Percentiles rank a stretch among this genome's conserved stretches.
Evolutionary conservation across 2,888 invertebrate species (phyloP).

Genomic region (Trachelus stipa): DNA sequence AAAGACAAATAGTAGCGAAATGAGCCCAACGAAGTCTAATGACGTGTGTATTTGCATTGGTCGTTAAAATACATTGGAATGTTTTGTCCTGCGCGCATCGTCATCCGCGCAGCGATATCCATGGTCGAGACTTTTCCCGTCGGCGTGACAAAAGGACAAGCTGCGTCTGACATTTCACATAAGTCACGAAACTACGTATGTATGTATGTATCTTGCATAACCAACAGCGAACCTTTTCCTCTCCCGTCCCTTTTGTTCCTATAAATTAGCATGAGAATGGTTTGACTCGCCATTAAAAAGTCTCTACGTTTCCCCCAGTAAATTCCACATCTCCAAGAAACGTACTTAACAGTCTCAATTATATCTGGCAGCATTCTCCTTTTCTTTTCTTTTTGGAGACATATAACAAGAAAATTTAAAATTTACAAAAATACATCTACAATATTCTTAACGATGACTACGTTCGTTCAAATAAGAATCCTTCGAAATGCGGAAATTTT

Average conservation of each 20-base stretch:
- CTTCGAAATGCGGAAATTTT: background rate
- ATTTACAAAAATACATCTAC: background rate
- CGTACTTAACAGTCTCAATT: background rate
- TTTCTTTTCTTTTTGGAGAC: background rate
- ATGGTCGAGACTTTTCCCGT: slow-evolving; percentile 29
- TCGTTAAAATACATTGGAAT: slow-evolving; percentile 42
- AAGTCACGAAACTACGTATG: slow-evolving; percentile 27
- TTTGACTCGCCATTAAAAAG: slow-evolving; percentile 19
- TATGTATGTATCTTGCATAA: slow-evolving; percentile 33
- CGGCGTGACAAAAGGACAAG: slow-evolving; percentile 32
- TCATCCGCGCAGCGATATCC: slow-evolving; percentile 13
- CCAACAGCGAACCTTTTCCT: slow-evolving; percentile 11
- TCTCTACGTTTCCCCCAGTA: background rate
- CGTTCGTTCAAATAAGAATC: background rate
- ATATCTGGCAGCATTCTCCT: background rate
- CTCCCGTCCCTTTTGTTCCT: slow-evolving; percentile 16
- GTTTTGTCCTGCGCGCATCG: slow-evolving; percentile 21
- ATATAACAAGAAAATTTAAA: no score
- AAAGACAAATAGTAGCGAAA: slow-evolving; percentile 50
- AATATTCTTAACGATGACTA: background rate
- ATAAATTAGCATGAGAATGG: slow-evolving; percentile 21
- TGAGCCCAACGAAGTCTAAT: slow-evolving; percentile 52
- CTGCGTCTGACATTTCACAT: slow-evolving; percentile 35
- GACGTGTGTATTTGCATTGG: slow-evolving; percentile 47
- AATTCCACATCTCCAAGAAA: background rate